Base-by-base conservation (phyloP, 2,888 invertebrate genomes). In the Sminthurinus aureus region DNA sequence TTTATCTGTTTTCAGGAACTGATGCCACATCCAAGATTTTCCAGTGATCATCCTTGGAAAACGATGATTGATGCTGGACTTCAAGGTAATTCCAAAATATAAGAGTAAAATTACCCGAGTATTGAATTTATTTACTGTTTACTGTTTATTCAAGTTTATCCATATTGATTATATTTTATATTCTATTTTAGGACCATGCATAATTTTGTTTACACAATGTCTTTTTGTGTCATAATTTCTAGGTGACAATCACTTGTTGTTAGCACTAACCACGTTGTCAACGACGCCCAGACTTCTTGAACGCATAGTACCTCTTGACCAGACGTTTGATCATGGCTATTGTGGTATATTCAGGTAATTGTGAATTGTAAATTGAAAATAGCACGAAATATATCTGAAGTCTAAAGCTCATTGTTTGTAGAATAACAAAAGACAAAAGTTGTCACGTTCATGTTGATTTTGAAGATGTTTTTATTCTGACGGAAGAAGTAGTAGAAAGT, bases 281-380 rank as follows among this genome's bases (percentile, higher is more conserved):
- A 91, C 93, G 83, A 93, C 94, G 76, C 94, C 94, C 76, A 91
- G 93, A 83, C 93, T 94, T 90, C 91, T 94, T 87, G 93, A 93
- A 89, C 91, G 94, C 89, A 93, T 93, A 51, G 93, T 93, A 85
- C 94, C 94, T 24, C 92, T 93, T 20, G 93, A 93, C 87, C 93
- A 93, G 89, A 92, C 91, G 88, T 94, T 94, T 90, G 93, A 93
- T 88, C 91, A 91, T 85, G 90, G 91, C 85, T 94, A 94, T 90
- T 92, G 92, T 88, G 94, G 94, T 83, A 92, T 93, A 86, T 94
- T 94, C 91, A 92, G 93, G 94, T 94, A 90, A 38, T 4, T 38
- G 6, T 38, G 6, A 38, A 4, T 38, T 38, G 6, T 38, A 38
- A 38, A 4, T 38, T 38, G 38, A 38, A 38, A 38, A 38, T 38